Base-by-base conservation (phyloP, 2,888 invertebrate genomes). In the Mimas tiliae region DNA sequence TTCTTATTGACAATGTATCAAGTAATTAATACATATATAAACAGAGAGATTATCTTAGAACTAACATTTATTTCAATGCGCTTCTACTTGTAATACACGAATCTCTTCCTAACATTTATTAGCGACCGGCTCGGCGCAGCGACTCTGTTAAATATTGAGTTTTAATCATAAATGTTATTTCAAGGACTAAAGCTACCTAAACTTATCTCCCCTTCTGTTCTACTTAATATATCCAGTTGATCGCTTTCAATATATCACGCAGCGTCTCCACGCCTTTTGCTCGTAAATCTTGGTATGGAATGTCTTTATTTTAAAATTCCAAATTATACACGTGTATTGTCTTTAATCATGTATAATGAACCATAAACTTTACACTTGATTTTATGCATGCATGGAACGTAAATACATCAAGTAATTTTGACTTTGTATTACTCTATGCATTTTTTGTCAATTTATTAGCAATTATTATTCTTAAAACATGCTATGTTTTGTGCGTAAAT, bases 241-340 rank as follows among this genome's bases (percentile, higher is more conserved):
- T 72, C 66, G 64, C 70, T 70, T 71, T 72, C 66, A 64, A 64
- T 70, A 73, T 69, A 71, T 70, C 63, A 67, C 66, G 63, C 66
- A 69, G 66, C 65, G 62, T 71, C 67, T 76, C 65, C 69, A 67
- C 72, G 69, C 69, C 76, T 67, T 69, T 69, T 66, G n/a, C 67
- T 69, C 70, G 68, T 73, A 69, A 73, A 72, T 71, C 65, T 64
- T 64, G 52, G 45, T 62, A 19, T 9, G 4, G 48, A 66, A 51
- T 52, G 9, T 47, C 8, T 51, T 62, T 64, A 48, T 33, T 42
- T 65, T 62, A 45, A 62, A 38, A 48, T n/a, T 62, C 19, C 42
- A 21, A 51, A 14, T 9, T 16, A n/a, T n/a, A 33, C 9, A 48
- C 4, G 27, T 27, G 1, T 27, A 27, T n/a, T 33, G 38, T 12